Conservation (phyloP, 2,797 vertebrate genomes). For the Falco cherrug region DNA sequence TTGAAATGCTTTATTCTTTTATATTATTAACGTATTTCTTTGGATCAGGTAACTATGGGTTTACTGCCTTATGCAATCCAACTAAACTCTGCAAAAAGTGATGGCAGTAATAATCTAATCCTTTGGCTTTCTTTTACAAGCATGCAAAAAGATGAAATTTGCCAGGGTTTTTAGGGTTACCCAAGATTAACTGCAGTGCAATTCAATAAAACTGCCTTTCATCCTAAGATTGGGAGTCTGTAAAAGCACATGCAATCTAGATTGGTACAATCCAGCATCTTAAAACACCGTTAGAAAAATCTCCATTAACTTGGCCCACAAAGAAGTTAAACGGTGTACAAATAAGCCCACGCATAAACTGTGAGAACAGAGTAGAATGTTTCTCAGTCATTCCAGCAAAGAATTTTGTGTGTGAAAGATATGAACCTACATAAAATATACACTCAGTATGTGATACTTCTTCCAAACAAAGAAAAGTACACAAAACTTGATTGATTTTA, state of each 20-base stretch:
- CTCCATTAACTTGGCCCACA: not conserved
- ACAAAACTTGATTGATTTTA: not conserved
- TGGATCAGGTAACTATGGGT: slow-evolving; percentile 20
- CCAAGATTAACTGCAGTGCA: not conserved
- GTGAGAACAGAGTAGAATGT: not conserved
- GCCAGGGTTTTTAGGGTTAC: not conserved
- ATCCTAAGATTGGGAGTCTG: not conserved
- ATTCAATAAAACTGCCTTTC: not conserved
- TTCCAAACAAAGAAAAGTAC: not conserved
- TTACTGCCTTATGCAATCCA: not conserved
- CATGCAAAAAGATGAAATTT: not conserved
- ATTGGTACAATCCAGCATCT: not conserved
- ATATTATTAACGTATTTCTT: not conserved
- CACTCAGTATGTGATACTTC: not conserved
- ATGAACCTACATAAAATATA: not conserved
- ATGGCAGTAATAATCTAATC: not conserved
- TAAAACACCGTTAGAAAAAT: not conserved
- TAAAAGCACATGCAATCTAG: not conserved
- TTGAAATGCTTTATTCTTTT: slow-evolving; percentile 33
- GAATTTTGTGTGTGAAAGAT: not conserved
- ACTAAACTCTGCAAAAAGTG: not conserved
- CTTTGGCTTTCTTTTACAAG: not conserved
- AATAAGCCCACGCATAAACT: not conserved
- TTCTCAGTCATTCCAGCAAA: not conserved
- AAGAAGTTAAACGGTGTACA: not conserved